phyloP scores from a whole-genome alignment of 2,888 invertebrate genomes.

The Lasius platythorax region DNA sequence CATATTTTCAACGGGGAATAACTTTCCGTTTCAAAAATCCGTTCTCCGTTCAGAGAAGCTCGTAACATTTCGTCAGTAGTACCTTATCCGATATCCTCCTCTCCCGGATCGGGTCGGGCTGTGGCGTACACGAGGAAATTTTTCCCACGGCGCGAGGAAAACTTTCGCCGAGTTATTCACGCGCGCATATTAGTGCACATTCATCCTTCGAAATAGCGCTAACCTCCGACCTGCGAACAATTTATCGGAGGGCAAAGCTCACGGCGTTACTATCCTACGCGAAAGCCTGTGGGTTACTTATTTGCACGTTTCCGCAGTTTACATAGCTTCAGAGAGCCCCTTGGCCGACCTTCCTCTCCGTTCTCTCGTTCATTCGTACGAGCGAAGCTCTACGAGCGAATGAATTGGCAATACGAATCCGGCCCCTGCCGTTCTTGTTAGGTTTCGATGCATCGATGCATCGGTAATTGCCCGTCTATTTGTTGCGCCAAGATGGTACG shows the following conservation, averaged over 20 bases:
- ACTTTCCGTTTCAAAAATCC: constrained; percentile 50
- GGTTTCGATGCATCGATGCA: constrained; percentile 53
- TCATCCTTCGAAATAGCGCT: constrained; percentile 71
- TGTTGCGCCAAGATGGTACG: constrained; percentile 34
- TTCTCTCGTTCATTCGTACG: constrained; percentile 45
- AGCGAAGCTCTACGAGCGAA: constrained; percentile 54
- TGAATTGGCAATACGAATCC: constrained; percentile 71
- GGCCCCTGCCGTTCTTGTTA: constrained; percentile 52
- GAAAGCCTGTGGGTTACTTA: constrained; percentile 67
- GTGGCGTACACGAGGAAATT: constrained; percentile 36
- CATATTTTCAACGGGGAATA: constrained; percentile 12
- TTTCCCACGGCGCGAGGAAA: constrained; percentile 57
- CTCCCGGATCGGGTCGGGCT: constrained; percentile 4
- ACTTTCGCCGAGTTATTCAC: constrained; percentile 63
- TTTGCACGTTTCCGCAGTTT: constrained; percentile 81
- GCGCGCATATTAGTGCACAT: constrained; percentile 72
- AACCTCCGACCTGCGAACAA: constrained; percentile 70
- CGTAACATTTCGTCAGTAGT: constrained; percentile 38
- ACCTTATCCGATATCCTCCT: constrained; percentile 16
- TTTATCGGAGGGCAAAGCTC: constrained; percentile 69
- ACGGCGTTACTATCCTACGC: constrained; percentile 42
- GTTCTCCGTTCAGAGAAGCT: constrained; percentile 16
- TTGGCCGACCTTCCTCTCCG: constrained; percentile 44
- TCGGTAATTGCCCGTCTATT: constrained; percentile 61
- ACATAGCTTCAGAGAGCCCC: constrained; percentile 72